Evolutionary conservation across 2,888 invertebrate species (phyloP), one percentile per base, ranked within the genome.

Genomic region (Drosophila kanekoi): DNA sequence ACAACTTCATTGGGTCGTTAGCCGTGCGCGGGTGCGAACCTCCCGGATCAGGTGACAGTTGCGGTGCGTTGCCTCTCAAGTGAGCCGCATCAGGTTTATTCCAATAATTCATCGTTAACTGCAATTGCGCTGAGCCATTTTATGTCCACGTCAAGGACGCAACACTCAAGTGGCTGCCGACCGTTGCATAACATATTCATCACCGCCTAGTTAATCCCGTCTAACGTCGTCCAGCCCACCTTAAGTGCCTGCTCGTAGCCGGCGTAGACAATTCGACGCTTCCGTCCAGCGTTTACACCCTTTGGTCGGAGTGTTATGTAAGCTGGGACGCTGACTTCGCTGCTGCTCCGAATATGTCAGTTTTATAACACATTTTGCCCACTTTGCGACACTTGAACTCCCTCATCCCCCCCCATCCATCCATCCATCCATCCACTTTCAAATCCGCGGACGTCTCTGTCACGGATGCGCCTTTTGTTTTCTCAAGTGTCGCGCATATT

Each of bases 261-360:
- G 70, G 84, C 89, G 87, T 89, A 91, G 90, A 91, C 91, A 90
- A 90, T 91, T 87, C 77, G 90, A 90, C 91, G 90, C 91, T 91
- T 91, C 90, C 91, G 89, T 84, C 77, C 78, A 72, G 48, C 33
- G 70, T 58, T 74, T 51, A 81, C 89, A 82, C 88, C 86, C 88
- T 79, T 79, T 79, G 58, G 52, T 77, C 77, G 62, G 49, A 61
- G 59, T 74, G 60, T 87, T 85, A 77, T 64, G 63, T 69, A 78
- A 82, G 63, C 53, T 41, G 54, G 35, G 41, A 40, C 45, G 44
- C 48, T 44, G 8, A 38, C 60, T 59, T 59, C 18, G 45, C 28
- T 52, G 48, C 48, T 59, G 61, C 68, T 53, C 65, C 41, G 61
- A 63, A 89, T 88, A 87, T 88, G 89, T 89, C 83, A 89, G 81